Evolutionary conservation across 2,113 vertebrate species (phyloP), one percentile per base, ranked within the genome.

Genomic region (Nibea albiflora): DNA sequence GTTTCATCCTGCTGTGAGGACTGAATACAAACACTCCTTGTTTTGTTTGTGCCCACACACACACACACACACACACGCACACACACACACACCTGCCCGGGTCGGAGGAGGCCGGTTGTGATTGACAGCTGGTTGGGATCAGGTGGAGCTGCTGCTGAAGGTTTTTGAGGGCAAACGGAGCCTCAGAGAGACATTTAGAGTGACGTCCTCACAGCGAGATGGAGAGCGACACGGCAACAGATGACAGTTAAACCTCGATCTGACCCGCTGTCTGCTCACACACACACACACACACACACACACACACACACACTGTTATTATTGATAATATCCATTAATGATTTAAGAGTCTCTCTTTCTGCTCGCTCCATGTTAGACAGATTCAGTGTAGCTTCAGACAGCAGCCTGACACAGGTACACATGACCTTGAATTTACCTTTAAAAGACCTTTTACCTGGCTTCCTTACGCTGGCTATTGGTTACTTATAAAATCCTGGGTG

Each of bases 101-200:
- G 71, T 60, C 42, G 1, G 35, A 49, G 74, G 46, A 77, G 60
- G 61, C 3, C 4, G 42, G 15, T 2, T 69, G 65, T 83, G 85
- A 86, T 79, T 81, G 83, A 81, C 81, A 61, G 76, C 78, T 75
- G 68, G 65, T 46, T 31, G 81, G 89, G 73, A 85, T 86, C 81
- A 88, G 79, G 81, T 85, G 84, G 60, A 74, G 70, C 53, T 1
- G 61, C 69, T 9, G 81, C 20, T 80, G 86, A 83, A 73, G 74
- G 69, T 65, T 70, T 83, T 54, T 58, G 35, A 78, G 83, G 77
- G 73, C 71, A 74, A 77, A 77, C 31, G 20, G 75, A 74, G 63
- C 78, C 80, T 74, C 35, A 1, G 64, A 69, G 76, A 82, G 61
- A 74, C 83, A 56, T 89, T 87, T 66, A 53, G 72, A 75, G 49